These are phyloP conservation scores for Ashinkailepas kermadecensis DNA, from an alignment of 2,888 invertebrate species.

Conservation along the genomic window DNA sequence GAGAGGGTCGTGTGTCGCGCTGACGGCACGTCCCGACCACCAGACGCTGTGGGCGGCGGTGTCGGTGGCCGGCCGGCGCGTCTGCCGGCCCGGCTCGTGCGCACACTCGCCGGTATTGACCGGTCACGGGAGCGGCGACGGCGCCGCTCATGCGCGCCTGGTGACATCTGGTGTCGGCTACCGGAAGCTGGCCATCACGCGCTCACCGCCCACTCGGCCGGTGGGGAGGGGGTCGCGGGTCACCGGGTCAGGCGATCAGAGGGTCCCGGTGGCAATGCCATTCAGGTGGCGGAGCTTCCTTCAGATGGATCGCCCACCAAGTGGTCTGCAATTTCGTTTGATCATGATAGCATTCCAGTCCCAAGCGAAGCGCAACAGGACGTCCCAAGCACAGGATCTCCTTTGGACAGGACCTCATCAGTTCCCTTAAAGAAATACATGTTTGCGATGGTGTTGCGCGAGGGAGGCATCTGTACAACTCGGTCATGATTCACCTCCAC, in stretches of 20 bases:
- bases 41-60: background rate
- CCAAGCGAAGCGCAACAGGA: no score
- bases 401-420: no score
- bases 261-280: background rate
- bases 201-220: background rate
- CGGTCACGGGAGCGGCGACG: background rate
- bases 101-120: slow-evolving; percentile 9
- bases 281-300: no score
- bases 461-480: no score
- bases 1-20: background rate
- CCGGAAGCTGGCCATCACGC: background rate
- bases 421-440: no score
- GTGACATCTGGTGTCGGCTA: background rate
- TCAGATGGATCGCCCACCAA: no score
- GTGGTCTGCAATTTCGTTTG: background rate
- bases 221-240: background rate
- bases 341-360: no score
- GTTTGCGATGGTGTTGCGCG: no score
- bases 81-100: background rate
- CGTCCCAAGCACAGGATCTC: no score
- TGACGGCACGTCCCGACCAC: background rate
- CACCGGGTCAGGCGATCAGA: background rate
- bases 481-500: no score
- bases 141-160: background rate
- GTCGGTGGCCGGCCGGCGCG: background rate